Percentiles rank a stretch among this genome's conserved stretches.
phyloP scores from a whole-genome alignment of 2,113 vertebrate species.

The Vireo altiloquus region DNA sequence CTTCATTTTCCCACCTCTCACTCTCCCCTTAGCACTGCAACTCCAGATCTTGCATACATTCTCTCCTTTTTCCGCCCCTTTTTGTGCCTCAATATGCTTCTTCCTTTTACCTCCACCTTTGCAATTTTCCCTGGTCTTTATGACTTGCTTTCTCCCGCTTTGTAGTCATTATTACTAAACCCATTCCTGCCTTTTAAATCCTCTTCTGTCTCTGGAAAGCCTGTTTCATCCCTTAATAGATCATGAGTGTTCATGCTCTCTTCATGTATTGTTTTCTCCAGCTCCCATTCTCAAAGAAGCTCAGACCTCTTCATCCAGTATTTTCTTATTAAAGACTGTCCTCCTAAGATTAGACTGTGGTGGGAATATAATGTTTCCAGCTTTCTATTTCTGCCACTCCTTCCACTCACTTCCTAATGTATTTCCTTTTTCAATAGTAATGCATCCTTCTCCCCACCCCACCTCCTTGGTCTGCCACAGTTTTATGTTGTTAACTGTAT shows the following conservation, averaged over 20 bases:
- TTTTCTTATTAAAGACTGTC: not conserved
- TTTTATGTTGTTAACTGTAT: conserved; percentile 31
- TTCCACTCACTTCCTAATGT: not conserved
- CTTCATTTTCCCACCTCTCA: not conserved
- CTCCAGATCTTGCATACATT: not conserved
- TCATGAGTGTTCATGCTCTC: not conserved
- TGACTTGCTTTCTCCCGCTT: not conserved
- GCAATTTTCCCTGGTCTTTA: not conserved
- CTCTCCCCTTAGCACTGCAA: not conserved
- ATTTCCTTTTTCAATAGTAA: not conserved
- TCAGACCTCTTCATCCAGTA: not conserved
- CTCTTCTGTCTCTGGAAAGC: conserved; percentile 6
- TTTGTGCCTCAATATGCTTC: not conserved
- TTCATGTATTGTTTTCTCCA: not conserved
- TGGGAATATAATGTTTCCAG: not conserved
- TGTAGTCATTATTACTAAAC: not conserved
- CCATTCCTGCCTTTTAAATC: not conserved
- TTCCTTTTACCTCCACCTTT: conserved; percentile 18
- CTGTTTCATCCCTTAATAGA: not conserved
- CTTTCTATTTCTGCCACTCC: not conserved
- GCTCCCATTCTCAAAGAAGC: conserved; percentile 22
- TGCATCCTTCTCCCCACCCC: not conserved
- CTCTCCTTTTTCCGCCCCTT: not conserved
- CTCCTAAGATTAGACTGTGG: not conserved
- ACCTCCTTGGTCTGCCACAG: not conserved